These are phyloP conservation scores for Naja naja DNA, from an alignment of 2,113 vertebrate genomes.

Conservation along the genomic window DNA sequence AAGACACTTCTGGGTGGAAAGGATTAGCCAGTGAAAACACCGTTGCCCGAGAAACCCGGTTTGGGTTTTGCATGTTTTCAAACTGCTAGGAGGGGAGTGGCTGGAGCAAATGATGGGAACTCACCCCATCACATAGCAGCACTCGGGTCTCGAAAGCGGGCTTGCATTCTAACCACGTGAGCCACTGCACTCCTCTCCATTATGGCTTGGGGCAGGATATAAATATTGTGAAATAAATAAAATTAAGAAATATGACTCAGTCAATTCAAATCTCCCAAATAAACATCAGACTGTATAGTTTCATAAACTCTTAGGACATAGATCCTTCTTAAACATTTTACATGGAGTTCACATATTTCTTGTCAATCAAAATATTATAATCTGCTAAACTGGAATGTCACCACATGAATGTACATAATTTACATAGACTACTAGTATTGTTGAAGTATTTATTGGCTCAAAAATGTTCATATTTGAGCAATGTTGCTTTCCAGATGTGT, in stretches of 20 bases:
- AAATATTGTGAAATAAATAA: neutral
- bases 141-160: too few species aligned
- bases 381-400: neutral
- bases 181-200: too few species aligned
- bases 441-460: neutral
- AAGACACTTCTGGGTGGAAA: neutral
- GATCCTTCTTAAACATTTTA: neutral
- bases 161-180: too few species aligned
- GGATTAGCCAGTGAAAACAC: neutral
- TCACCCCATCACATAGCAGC: too few species aligned
- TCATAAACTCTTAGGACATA: neutral
- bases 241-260: neutral
- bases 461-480: neutral
- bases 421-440: neutral
- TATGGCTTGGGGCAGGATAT: neutral
- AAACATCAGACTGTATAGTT: neutral
- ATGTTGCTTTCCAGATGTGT: neutral
- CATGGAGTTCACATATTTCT: neutral
- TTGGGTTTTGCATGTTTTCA: too few species aligned
- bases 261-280: neutral
- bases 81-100: too few species aligned
- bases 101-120: too few species aligned
- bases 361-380: neutral
- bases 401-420: neutral
- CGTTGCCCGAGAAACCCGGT: neutral